Percentiles rank a stretch among this genome's conserved stretches.
These are phyloP conservation scores for Chaetura pelagica DNA, from an alignment of 2,113 vertebrate genomes.

Conservation along the genomic window DNA sequence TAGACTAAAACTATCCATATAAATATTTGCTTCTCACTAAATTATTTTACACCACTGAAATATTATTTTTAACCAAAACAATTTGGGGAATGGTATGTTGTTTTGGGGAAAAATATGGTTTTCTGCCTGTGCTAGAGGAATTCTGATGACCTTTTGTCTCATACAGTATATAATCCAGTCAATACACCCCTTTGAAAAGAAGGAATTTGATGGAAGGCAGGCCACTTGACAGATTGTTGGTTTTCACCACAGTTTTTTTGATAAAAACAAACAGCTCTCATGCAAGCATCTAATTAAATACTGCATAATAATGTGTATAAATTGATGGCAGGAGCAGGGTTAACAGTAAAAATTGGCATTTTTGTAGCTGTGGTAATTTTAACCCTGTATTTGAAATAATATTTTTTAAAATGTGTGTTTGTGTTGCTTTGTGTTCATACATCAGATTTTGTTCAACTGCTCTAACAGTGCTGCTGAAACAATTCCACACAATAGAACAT, in stretches of 20 bases:
- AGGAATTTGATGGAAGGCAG: not conserved
- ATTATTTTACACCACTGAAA: not conserved
- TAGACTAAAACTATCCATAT: not conserved
- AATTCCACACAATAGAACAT: not conserved
- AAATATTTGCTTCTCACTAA: not conserved
- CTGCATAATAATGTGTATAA: not conserved
- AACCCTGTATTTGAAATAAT: not conserved
- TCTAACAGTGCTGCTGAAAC: not conserved
- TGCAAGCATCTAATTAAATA: not conserved
- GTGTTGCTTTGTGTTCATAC: not conserved
- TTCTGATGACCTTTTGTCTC: not conserved
- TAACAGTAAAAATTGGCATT: not conserved
- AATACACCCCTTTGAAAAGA: not conserved
- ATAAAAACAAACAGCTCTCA: not conserved
- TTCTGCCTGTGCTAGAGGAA: not conserved
- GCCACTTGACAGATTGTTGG: not conserved
- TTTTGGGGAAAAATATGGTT: not conserved
- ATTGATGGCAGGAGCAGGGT: not conserved
- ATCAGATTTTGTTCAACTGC: not conserved
- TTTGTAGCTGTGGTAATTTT: not conserved
- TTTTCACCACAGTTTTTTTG: not conserved
- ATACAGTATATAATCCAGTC: not conserved
- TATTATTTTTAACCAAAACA: not conserved
- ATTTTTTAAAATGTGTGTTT: not conserved
- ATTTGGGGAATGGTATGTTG: not conserved